Evolutionary conservation across 2,113 vertebrate species (phyloP).

Genomic region (Lycaon pictus): DNA sequence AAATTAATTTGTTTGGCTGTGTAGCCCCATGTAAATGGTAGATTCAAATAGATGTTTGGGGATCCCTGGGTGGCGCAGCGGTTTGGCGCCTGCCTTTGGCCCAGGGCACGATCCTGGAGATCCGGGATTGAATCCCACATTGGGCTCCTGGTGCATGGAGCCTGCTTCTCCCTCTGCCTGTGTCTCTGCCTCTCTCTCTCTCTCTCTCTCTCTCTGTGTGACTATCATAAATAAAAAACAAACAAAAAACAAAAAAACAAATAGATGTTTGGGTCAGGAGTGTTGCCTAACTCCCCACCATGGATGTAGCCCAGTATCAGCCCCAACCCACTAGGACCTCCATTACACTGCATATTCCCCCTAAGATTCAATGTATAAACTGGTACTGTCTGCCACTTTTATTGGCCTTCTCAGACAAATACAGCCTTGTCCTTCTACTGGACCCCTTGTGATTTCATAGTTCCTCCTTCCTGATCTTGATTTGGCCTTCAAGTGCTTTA

Average conservation of each 20-base stretch:
- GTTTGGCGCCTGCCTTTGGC: too few relatives aligned
- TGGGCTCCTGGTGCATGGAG: too few relatives aligned
- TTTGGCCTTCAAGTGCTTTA: background rate
- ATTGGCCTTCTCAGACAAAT: background rate
- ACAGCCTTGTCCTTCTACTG: background rate
- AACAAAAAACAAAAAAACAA: background rate
- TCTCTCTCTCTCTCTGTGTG: too few relatives aligned
- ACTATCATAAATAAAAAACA: too few relatives aligned
- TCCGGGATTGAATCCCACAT: too few relatives aligned
- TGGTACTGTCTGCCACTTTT: background rate
- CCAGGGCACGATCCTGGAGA: too few relatives aligned
- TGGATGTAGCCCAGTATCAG: background rate
- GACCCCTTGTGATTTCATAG: background rate
- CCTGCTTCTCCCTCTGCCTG: too few relatives aligned
- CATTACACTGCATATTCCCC: background rate
- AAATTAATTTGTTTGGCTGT: slow-evolving; percentile 34
- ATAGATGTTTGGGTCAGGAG: background rate
- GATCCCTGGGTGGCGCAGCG: too few relatives aligned
- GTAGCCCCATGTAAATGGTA: background rate
- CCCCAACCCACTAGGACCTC: background rate
- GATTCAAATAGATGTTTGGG: slow-evolving; percentile 15
- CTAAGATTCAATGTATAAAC: background rate
- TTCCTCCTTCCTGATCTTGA: background rate
- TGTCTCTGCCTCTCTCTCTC: too few relatives aligned
- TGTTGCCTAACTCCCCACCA: background rate